A percentile compares a stretch with the other conserved stretches of the same genome.
phyloP scores from a whole-genome alignment of 2,888 invertebrate genomes.

The Agelastica alni region DNA sequence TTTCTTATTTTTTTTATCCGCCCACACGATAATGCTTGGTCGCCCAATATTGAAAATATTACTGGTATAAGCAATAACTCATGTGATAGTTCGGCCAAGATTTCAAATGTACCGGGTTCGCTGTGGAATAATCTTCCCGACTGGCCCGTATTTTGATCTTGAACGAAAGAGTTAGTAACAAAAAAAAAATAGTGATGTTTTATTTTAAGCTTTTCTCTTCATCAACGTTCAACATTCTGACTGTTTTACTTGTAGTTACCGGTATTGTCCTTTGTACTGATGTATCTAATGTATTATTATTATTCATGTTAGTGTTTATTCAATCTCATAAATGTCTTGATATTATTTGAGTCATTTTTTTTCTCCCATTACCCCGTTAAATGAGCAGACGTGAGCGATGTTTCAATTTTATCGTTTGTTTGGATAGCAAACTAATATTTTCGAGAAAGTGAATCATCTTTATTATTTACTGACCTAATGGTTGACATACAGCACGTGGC shows the following conservation, averaged over 20 bases:
- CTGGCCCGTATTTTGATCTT: constrained; percentile 13
- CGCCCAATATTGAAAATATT: too few relatives aligned
- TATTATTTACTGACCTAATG: too few relatives aligned
- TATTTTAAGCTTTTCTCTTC: constrained; percentile 30
- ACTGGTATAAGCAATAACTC: constrained; percentile 44
- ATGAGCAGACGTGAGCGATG: too few relatives aligned
- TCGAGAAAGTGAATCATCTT: too few relatives aligned
- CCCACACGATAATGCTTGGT: too few relatives aligned
- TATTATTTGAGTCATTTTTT: constrained; percentile 32
- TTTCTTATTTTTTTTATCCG: too few relatives aligned
- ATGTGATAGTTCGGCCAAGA: constrained; percentile 44
- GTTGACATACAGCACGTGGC: too few relatives aligned
- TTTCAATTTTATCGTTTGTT: too few relatives aligned
- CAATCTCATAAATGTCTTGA: constrained; percentile 46
- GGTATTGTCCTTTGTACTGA: constrained; percentile 45
- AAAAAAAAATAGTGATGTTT: constrained; percentile 22
- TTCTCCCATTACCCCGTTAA: constrained; percentile 1
- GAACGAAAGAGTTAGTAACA: constrained; percentile 24
- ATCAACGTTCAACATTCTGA: constrained; percentile 40
- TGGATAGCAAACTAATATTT: too few relatives aligned
- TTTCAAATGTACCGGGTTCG: constrained; percentile 30
- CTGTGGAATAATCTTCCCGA: constrained; percentile 11
- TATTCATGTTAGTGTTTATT: constrained; percentile 39
- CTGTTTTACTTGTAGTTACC: constrained; percentile 47
- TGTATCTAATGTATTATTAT: constrained; percentile 44